Percentiles rank a stretch among this genome's conserved stretches.
These are phyloP conservation scores for Ryuthela nishihirai DNA, from an alignment of 2,888 invertebrate genomes.

Conservation along the genomic window DNA sequence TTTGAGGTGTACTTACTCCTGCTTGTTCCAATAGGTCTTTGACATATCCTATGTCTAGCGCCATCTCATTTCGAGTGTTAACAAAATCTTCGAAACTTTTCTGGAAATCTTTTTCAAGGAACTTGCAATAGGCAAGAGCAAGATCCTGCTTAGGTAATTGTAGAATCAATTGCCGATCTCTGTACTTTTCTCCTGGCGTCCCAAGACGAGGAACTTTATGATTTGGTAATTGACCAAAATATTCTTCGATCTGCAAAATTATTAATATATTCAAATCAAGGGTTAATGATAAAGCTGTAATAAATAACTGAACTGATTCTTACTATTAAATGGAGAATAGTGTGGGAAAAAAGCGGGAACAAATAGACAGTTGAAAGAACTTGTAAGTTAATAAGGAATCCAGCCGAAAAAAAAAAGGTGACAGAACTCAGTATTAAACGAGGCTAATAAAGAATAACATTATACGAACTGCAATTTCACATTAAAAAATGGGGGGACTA, in stretches of 20 bases:
- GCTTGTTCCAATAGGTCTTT: conserved; percentile 41
- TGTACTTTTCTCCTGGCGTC: conserved; percentile 70
- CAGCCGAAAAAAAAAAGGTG: no score
- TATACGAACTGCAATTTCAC: no score
- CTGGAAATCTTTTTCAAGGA: conserved; percentile 71
- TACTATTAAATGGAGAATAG: no score
- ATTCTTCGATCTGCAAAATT: conserved; percentile 74
- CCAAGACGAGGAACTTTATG: conserved; percentile 72
- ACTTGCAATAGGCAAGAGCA: conserved; percentile 80
- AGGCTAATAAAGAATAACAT: no score
- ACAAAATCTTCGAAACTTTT: conserved; percentile 90
- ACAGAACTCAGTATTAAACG: no score
- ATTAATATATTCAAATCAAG: no score
- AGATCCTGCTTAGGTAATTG: conserved; percentile 95
- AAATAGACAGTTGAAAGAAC: no score
- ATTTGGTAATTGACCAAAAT: conserved; percentile 81
- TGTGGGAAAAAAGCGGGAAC: no score
- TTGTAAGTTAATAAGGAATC: no score
- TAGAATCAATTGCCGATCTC: conserved; percentile 74
- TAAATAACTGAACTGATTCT: no score
- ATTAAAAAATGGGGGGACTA: no score
- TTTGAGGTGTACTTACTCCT: conserved; percentile 18
- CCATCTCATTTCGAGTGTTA: conserved; percentile 88
- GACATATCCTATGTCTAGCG: conserved; percentile 80
- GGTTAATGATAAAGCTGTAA: no score